Base-by-base conservation (phyloP, 2,797 vertebrate species). In the Crocodylus rhombifer region DNA sequence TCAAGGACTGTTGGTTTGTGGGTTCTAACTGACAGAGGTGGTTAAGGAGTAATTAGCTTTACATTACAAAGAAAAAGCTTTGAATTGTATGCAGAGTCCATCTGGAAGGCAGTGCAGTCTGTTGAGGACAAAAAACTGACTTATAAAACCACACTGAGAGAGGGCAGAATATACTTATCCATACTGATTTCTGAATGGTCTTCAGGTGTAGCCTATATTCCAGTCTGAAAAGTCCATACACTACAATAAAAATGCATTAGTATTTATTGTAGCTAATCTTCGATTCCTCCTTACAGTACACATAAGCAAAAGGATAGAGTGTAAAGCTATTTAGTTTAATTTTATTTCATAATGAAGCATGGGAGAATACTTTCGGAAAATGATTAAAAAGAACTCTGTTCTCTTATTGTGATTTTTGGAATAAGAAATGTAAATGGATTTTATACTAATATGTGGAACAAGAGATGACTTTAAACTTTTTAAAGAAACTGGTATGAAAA, bases 371-470 rank as follows among this genome's bases (percentile, higher is more conserved):
- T 89, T 51, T 82, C 7, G 5, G 60, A 30, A 5, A 77, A 23
- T 33, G 26, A 76, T 36, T 69, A 6, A 13, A 89, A 88, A 92
- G 9, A 0, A 1, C 88, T 84, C 14, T 77, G 6, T 69, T 71
- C 82, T 95, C 26, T 84, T 65, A 26, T 28, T 69, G 26, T 75
- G 23, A 2, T 26, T 77, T 91, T 91, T 7, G 2, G 23, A 58
- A 78, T 64, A 73, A 88, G 64, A 90, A 93, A 95, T 75, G 17
- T 86, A 87, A 96, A 77, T 75, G 85, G 14, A 60, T 90, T 87
- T 94, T 79, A 82, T 82, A 63, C 33, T 82, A 82, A 91, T n/a
- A 75, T 21, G 26, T 28, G 9, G 75, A 90, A 95, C 33, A 28
- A 87, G 25, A 82, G 25, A 84, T 3, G 90, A 67, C 77, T 84